Evolutionary conservation across 2,113 vertebrate species (phyloP).

Genomic region (Vimba vimba): DNA sequence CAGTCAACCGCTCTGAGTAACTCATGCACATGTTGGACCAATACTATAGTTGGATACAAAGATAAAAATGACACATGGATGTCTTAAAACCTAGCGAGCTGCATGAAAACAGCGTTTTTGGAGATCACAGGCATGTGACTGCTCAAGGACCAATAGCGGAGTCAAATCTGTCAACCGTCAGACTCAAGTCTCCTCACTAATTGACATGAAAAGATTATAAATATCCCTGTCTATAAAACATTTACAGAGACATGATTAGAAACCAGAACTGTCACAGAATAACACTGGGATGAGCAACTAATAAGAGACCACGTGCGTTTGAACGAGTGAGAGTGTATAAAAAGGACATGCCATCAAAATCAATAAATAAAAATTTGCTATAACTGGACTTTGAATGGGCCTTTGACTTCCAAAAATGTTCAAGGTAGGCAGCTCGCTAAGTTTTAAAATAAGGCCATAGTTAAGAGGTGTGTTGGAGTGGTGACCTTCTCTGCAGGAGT

Average conservation of each 20-base stretch:
- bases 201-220: background rate
- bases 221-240: background rate
- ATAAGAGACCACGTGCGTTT: background rate
- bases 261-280: background rate
- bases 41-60: background rate
- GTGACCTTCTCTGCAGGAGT: constrained; percentile 80
- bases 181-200: background rate
- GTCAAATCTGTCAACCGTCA: constrained; percentile 4
- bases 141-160: background rate
- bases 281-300: no score
- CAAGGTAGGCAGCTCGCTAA: background rate
- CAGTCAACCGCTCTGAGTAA: background rate
- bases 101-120: background rate
- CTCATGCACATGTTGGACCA: background rate
- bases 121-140: background rate
- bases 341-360: background rate
- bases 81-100: background rate
- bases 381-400: background rate
- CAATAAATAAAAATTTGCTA: background rate
- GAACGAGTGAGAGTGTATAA: background rate
- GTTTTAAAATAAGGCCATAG: background rate
- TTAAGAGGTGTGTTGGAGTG: background rate
- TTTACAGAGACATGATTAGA: background rate
- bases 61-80: background rate
- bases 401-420: background rate